Conservation (phyloP, 1,140 invertebrate genomes). For the Zelostemma sp. region DNA sequence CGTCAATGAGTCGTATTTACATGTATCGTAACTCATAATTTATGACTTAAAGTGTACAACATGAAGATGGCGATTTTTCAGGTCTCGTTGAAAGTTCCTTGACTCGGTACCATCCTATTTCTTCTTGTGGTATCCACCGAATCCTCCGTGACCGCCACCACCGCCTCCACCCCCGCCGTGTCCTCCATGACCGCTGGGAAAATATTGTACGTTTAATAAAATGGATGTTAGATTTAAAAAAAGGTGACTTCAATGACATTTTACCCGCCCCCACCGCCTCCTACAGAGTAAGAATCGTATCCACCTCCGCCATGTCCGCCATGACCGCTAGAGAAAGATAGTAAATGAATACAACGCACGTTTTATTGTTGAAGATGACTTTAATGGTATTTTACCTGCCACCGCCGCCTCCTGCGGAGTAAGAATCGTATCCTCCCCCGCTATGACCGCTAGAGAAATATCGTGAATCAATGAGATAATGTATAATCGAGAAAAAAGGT, state of each 20-base stretch:
- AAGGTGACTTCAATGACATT: too few relatives aligned
- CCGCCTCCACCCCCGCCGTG: slow-evolving; percentile 11
- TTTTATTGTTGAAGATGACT: neutral
- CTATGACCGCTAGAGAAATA: too few relatives aligned
- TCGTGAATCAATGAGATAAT: too few relatives aligned
- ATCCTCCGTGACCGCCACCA: slow-evolving; percentile 14
- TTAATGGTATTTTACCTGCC: neutral
- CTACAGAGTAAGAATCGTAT: neutral
- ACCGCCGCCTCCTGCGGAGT: neutral
- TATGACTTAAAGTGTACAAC: too few relatives aligned
- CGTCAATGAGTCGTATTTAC: neutral
- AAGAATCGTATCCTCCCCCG: neutral
- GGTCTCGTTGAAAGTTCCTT: neutral
- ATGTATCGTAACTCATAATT: too few relatives aligned
- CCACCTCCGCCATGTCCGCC: neutral
- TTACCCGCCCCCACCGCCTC: neutral
- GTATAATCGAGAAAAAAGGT: too few relatives aligned
- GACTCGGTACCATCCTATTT: neutral
- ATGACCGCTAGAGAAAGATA: neutral
- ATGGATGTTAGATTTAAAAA: too few relatives aligned
- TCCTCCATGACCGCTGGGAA: too few relatives aligned
- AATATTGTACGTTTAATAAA: too few relatives aligned
- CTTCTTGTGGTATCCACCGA: slow-evolving; percentile 33
- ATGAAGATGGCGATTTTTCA: neutral
- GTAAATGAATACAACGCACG: neutral